Base-by-base conservation (phyloP, 2,113 vertebrate species). In the Diadophis punctatus region DNA sequence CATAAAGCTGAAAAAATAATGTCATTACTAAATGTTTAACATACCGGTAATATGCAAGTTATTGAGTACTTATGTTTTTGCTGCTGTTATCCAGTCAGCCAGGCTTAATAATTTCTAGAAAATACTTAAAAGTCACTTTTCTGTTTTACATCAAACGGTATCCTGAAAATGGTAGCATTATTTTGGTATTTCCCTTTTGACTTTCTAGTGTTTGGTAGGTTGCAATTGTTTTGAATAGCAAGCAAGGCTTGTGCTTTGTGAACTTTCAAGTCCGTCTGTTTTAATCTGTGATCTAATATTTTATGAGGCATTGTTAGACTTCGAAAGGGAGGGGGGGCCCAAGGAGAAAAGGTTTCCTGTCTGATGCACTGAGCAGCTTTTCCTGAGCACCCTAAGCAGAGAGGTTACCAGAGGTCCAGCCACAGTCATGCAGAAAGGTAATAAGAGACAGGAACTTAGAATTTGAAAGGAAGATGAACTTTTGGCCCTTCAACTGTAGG, bases 241-340 rank as follows among this genome's bases (percentile, higher is more conserved):
- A 93, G 92, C 48, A 91, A 60, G 87, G 49, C 30, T 91, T 94
- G 27, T 60, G 95, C 88, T 93, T 96, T 96, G 95, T 96, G 34
- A 96, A 92, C n/a, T 94, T 95, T 92, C 25, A 95, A 95, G 87
- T 93, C 48, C 95, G 94, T 97, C 88, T 94, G 58, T 92, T 97
- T 96, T 95, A 95, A 96, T 95, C 92, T 95, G 93, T 95, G 95
- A 96, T 86, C 30, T 94, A 91, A 96, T 96, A 95, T 93, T 97
- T 97, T 96, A 96, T 94, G 91, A 96, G 96, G 56, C 48, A 94
- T 95, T 96, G 89, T 91, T 96, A 93, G 74, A 90, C 46, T 93
- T 95, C 53, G 30, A 27, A 58, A 1, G 2, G 56, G 55, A 87
- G 84, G 39, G 34, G 53, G 56, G 4, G 22, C n/a, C n/a, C 86